A percentile compares a stretch with the other conserved stretches of the same genome.
These are phyloP conservation scores for Eristalis pertinax DNA, from an alignment of 2,888 invertebrate species.

Conservation along the genomic window DNA sequence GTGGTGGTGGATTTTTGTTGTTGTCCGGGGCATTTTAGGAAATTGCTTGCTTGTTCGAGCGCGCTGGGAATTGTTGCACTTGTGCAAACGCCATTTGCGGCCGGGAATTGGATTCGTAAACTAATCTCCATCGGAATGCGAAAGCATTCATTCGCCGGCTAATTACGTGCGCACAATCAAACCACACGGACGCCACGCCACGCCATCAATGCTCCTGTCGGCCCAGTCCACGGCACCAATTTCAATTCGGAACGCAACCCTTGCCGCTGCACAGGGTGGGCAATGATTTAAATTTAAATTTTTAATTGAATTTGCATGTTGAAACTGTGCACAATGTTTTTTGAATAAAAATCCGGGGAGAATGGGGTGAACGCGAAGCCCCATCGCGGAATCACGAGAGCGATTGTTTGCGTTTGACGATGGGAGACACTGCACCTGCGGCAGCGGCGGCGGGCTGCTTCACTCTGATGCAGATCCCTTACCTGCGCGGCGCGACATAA, in stretches of 20 bases:
- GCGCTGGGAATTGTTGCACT: conserved; percentile 79
- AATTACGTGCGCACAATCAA: conserved; percentile 65
- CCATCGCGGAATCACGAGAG: conserved; percentile 38
- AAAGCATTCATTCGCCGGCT: conserved; percentile 62
- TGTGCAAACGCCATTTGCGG: conserved; percentile 77
- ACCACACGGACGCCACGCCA: background rate
- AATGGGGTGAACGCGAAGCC: conserved; percentile 7
- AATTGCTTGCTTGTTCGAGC: conserved; percentile 65
- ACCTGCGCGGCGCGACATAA: background rate
- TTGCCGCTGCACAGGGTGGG: background rate
- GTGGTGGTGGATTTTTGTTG: conserved; percentile 47
- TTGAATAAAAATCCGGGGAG: background rate
- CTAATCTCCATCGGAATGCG: conserved; percentile 68
- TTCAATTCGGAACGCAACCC: conserved; percentile 16
- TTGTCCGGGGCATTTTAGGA: conserved; percentile 59
- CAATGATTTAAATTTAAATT: conserved; percentile 62
- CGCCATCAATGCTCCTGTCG: background rate
- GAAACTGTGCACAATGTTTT: conserved; percentile 36
- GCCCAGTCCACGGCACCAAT: conserved; percentile 6
- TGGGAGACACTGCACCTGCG: conserved; percentile 63
- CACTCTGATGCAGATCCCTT: background rate
- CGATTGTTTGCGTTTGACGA: conserved; percentile 50
- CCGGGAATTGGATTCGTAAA: conserved; percentile 68
- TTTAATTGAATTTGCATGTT: conserved; percentile 71
- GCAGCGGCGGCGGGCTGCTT: background rate